Percentiles rank a stretch among this genome's conserved stretches.
Evolutionary conservation across 2,797 vertebrate species (phyloP).

Genomic region (Acipenser transmontanus): DNA sequence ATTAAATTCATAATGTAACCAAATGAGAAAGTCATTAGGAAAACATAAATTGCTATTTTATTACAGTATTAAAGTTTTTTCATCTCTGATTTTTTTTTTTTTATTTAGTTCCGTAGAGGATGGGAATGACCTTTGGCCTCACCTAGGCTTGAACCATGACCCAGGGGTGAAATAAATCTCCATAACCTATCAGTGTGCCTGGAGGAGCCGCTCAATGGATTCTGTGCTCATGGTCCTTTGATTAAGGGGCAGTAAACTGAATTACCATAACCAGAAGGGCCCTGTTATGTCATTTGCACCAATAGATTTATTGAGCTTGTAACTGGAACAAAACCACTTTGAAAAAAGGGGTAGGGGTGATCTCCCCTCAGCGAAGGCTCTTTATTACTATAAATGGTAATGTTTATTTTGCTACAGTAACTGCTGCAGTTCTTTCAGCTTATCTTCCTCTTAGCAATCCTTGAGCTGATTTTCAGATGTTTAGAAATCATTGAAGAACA

Average conservation of each 20-base stretch:
- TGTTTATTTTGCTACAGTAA: neutral
- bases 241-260: neutral
- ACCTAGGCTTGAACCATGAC: neutral
- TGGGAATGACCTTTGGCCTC: too few relatives aligned
- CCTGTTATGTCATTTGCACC: neutral
- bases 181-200: neutral
- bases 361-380: neutral
- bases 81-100: neutral
- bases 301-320: neutral
- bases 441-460: slow-evolving; percentile 9
- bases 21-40: too few relatives aligned
- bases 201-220: neutral
- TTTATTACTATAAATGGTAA: neutral
- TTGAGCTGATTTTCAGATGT: neutral
- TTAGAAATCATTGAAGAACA: slow-evolving; percentile 5
- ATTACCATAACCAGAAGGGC: neutral
- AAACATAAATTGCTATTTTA: too few relatives aligned
- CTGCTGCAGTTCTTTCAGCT: neutral
- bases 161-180: neutral
- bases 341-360: too few relatives aligned
- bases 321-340: neutral
- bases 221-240: too few relatives aligned
- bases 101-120: neutral
- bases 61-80: neutral
- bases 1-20: too few relatives aligned